These are phyloP conservation scores for Apis florea DNA, from an alignment of 1,140 invertebrate species.

Conservation along the genomic window DNA sequence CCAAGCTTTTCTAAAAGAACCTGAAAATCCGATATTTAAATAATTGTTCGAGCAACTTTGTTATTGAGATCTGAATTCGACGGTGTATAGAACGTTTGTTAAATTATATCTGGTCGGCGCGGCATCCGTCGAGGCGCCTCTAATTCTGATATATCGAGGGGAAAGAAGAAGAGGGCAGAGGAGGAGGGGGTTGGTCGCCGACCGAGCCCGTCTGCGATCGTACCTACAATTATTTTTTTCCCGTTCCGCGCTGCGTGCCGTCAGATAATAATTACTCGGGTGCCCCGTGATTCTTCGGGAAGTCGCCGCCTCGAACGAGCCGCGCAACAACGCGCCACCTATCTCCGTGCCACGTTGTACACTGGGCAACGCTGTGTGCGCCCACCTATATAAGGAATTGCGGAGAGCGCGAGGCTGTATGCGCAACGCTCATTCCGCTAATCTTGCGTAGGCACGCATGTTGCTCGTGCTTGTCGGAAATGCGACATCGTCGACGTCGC, in stretches of 20 bases:
- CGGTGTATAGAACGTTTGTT: too few relatives aligned
- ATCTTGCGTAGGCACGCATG: conserved; percentile 67
- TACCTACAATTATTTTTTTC: conserved; percentile 23
- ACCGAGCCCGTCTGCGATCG: conserved; percentile 7
- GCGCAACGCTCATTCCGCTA: conserved; percentile 55
- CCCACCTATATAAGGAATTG: background rate
- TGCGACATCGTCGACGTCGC: conserved; percentile 63
- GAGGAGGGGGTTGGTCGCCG: background rate
- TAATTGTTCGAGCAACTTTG: too few relatives aligned
- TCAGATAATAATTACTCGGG: conserved; percentile 50
- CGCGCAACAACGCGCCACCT: background rate
- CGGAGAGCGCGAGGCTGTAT: conserved; percentile 13
- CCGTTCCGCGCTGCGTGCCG: conserved; percentile 22
- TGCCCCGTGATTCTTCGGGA: conserved; percentile 43
- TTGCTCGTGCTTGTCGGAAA: conserved; percentile 64
- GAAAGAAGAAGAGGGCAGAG: background rate
- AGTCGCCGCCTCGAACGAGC: conserved; percentile 7
- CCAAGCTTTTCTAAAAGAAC: too few relatives aligned
- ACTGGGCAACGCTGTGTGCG: background rate
- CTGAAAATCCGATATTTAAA: too few relatives aligned
- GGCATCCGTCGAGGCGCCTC: background rate
- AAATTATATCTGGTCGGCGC: too few relatives aligned
- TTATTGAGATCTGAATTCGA: too few relatives aligned
- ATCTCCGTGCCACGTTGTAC: too few relatives aligned
- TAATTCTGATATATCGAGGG: conserved; percentile 21